phyloP scores from a whole-genome alignment of 2,888 invertebrate genomes.

The Amiota minor region DNA sequence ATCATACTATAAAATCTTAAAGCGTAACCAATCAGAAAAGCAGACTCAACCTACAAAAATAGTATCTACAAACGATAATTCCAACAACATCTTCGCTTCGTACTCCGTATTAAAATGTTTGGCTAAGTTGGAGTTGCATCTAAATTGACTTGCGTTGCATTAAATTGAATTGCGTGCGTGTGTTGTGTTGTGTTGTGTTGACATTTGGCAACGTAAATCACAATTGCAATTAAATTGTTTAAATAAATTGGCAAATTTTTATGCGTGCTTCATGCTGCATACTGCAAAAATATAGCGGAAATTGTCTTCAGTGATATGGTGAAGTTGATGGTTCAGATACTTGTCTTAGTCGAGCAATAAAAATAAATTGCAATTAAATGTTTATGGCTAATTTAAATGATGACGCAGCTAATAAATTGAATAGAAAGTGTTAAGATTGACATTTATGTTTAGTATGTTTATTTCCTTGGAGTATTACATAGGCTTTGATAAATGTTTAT shows the following conservation, averaged over 20 bases:
- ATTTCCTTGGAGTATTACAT: background rate
- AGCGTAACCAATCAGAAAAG: constrained; percentile 42
- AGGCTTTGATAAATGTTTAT: constrained; percentile 14
- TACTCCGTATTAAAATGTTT: no score
- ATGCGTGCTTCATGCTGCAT: background rate
- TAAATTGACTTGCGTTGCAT: background rate
- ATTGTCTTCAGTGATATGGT: background rate
- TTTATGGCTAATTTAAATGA: constrained; percentile 64
- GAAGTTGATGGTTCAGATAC: background rate
- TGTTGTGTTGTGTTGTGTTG: constrained; percentile 52
- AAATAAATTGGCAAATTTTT: constrained; percentile 31
- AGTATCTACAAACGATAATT: no score
- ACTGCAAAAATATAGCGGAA: background rate
- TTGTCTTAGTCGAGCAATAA: constrained; percentile 54
- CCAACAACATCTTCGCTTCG: no score
- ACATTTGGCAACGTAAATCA: constrained; percentile 65
- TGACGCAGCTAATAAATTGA: constrained; percentile 44
- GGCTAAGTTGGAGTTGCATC: background rate
- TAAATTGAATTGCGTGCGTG: constrained; percentile 54
- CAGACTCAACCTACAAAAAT: constrained; percentile 38
- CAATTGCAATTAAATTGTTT: constrained; percentile 60
- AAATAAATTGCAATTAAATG: constrained; percentile 68
- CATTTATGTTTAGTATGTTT: background rate
- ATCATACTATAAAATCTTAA: constrained; percentile 6
- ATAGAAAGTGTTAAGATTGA: background rate